These are phyloP conservation scores for Styela clava DNA, from an alignment of 23 tunicate genomes.

Conservation along the genomic window DNA sequence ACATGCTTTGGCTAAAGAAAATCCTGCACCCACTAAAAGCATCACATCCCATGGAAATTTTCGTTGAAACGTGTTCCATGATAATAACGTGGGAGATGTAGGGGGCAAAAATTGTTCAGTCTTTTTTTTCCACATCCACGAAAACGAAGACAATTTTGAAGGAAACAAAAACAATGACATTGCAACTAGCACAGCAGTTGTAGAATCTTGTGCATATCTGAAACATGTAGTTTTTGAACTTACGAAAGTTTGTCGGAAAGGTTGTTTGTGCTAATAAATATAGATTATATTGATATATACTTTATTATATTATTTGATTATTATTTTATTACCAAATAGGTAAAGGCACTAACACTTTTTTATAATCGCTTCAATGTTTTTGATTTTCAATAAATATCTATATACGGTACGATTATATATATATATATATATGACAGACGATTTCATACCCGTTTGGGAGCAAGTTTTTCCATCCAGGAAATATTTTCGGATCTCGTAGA, in stretches of 20 bases:
- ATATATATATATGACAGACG: too few relatives aligned
- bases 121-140: slow-evolving; percentile 29
- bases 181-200: slow-evolving; percentile 57
- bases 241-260: too few relatives aligned
- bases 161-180: slow-evolving; percentile 77
- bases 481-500: slow-evolving; percentile 64
- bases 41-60: slow-evolving; percentile 77
- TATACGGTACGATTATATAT: too few relatives aligned
- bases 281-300: too few relatives aligned
- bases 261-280: too few relatives aligned
- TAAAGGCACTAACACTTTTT: too few relatives aligned
- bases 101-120: slow-evolving; percentile 3
- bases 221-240: too few relatives aligned
- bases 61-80: slow-evolving; percentile 59
- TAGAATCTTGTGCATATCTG: slow-evolving; percentile 74
- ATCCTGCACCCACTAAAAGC: slow-evolving; percentile 71
- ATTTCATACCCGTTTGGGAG: slow-evolving; percentile 45
- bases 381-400: too few relatives aligned
- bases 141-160: slow-evolving; percentile 38
- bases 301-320: too few relatives aligned
- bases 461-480: slow-evolving; percentile 54
- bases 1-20: slow-evolving; percentile 68
- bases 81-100: slow-evolving; percentile 51
- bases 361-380: too few relatives aligned
- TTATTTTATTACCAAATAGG: too few relatives aligned